These are phyloP conservation scores for Passerina amoena DNA, from an alignment of 2,113 vertebrate genomes.

Conservation along the genomic window DNA sequence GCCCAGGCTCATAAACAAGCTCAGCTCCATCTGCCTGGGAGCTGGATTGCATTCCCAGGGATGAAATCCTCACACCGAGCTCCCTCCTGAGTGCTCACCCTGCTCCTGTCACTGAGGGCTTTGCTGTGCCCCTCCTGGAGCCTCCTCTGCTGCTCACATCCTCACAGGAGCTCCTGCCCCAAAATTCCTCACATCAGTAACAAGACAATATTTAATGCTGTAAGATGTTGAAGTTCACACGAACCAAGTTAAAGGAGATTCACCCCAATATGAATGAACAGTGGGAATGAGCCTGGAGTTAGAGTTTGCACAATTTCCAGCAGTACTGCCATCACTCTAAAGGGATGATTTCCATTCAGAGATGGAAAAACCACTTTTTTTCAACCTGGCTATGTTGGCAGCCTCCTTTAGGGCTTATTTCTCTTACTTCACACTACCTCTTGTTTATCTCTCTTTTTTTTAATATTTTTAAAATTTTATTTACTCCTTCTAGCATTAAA, in stretches of 20 bases:
- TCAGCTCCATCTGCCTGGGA: constrained; percentile 33
- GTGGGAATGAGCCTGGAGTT: not conserved
- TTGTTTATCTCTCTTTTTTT: not conserved
- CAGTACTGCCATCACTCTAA: not conserved
- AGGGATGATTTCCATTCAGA: not conserved
- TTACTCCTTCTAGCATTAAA: not conserved
- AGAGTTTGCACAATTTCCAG: not conserved
- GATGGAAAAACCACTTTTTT: not conserved
- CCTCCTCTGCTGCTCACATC: not conserved
- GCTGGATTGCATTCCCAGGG: not conserved
- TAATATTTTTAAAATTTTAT: not conserved
- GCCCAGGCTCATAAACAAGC: not conserved
- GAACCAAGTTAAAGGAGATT: not conserved
- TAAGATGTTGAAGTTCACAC: not conserved
- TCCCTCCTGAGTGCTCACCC: not conserved
- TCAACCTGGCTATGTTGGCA: not conserved
- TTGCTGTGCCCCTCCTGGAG: not conserved
- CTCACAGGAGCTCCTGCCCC: not conserved
- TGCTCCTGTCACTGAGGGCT: not conserved
- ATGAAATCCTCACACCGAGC: not conserved
- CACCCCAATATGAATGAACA: not conserved
- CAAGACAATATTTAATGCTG: fast-evolving
- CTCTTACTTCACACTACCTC: not conserved
- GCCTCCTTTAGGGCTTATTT: not conserved
- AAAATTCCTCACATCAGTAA: not conserved